Evolutionary conservation across 2,797 vertebrate species (phyloP).

Genomic region (Phataginus tricuspis): DNA sequence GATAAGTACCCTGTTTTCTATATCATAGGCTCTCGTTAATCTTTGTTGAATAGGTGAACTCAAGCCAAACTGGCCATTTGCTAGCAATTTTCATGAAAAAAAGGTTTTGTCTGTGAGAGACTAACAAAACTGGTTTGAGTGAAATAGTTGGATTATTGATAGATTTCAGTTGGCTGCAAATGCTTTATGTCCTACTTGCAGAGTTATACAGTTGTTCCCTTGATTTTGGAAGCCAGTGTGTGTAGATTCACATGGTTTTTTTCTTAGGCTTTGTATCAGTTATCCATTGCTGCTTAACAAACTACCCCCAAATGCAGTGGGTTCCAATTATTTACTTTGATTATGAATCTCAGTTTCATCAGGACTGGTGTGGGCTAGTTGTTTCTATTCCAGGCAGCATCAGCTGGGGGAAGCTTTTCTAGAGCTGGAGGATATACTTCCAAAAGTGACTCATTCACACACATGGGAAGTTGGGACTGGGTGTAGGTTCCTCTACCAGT

Average conservation of each 20-base stretch:
- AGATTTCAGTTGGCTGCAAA: slow-evolving; percentile 40
- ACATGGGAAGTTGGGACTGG: background rate
- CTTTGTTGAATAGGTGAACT: slow-evolving; percentile 51
- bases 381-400: background rate
- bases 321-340: slow-evolving; percentile 16
- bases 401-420: background rate
- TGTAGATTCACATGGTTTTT: slow-evolving; percentile 4
- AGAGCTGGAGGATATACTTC: background rate
- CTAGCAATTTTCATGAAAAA: slow-evolving; percentile 41
- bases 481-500: background rate
- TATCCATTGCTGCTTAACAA: background rate
- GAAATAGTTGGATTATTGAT: slow-evolving; percentile 50
- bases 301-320: background rate
- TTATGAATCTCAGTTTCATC: slow-evolving; percentile 4
- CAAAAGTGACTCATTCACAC: background rate
- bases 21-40: slow-evolving; percentile 10
- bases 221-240: slow-evolving; percentile 42
- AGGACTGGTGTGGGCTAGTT: background rate
- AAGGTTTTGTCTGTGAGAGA: slow-evolving; percentile 28
- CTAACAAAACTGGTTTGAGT: slow-evolving; percentile 24
- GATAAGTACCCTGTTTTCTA: slow-evolving; percentile 46
- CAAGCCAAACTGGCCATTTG: slow-evolving; percentile 48
- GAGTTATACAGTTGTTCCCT: slow-evolving; percentile 22
- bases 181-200: background rate
- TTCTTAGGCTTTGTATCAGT: background rate